These are phyloP conservation scores for Limonius californicus DNA, from an alignment of 1,140 invertebrate species.

Conservation along the genomic window DNA sequence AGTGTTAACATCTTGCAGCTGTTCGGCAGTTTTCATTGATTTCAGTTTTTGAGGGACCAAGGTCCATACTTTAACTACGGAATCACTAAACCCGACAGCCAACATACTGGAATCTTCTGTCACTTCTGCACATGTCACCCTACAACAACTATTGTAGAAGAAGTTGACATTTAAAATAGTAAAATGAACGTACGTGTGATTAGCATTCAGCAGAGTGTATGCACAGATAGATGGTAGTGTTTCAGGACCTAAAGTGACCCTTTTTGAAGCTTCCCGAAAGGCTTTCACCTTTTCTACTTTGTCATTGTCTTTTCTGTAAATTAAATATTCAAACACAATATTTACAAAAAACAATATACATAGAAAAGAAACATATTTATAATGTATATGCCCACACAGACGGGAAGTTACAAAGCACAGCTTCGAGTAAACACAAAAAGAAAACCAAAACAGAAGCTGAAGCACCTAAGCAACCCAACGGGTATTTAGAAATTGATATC, in stretches of 20 bases:
- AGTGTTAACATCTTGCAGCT: constrained; percentile 83
- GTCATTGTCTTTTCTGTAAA: constrained; percentile 80
- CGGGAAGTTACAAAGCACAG: constrained; percentile 12
- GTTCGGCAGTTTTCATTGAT: constrained; percentile 81
- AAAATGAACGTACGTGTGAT: constrained; percentile 57
- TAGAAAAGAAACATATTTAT: background rate
- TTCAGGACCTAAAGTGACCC: constrained; percentile 77
- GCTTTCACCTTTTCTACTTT: constrained; percentile 89
- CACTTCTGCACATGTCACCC: constrained; percentile 77
- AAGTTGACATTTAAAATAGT: constrained; percentile 43
- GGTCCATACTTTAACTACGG: constrained; percentile 85
- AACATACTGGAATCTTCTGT: constrained; percentile 91
- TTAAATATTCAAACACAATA: constrained; percentile 1
- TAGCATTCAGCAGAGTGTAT: constrained; percentile 89
- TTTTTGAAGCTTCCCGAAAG: constrained; percentile 80
- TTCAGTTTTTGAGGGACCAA: constrained; percentile 82
- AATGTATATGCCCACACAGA: too few relatives aligned
- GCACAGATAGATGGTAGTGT: constrained; percentile 92
- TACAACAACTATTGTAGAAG: constrained; percentile 33
- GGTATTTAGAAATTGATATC: too few relatives aligned
- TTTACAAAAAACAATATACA: background rate
- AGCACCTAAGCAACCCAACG: too few relatives aligned
- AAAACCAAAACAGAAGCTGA: too few relatives aligned
- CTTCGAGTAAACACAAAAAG: background rate
- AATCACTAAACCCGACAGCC: constrained; percentile 88